Evolutionary conservation across 2,888 invertebrate species (phyloP).

Genomic region (Drosophila picticornis): DNA sequence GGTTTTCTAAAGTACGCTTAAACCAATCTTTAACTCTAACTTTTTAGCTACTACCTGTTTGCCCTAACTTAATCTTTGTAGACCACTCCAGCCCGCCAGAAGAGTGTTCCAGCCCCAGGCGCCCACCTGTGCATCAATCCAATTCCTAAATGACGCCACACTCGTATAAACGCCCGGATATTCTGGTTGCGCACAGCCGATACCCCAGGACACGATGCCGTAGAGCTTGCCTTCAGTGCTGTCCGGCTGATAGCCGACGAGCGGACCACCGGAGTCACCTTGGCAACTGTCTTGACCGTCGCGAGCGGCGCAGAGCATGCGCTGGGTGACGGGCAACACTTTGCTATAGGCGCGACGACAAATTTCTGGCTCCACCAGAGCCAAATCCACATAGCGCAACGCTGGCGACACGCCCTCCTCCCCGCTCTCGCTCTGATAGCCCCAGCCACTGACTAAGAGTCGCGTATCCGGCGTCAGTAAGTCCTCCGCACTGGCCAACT

Average conservation of each 20-base stretch:
- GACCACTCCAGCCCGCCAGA: conserved; percentile 60
- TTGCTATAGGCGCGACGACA: conserved; percentile 69
- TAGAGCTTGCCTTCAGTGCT: conserved; percentile 58
- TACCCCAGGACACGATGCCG: conserved; percentile 81
- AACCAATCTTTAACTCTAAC: background rate
- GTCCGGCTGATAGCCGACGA: conserved; percentile 63
- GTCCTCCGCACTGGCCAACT: conserved; percentile 57
- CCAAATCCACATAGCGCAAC: conserved; percentile 72
- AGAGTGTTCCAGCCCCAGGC: conserved; percentile 70
- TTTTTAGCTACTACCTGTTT: background rate
- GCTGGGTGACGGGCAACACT: conserved; percentile 69
- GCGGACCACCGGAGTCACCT: conserved; percentile 82
- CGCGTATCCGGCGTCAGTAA: conserved; percentile 38
- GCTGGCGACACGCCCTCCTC: conserved; percentile 55
- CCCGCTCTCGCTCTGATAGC: conserved; percentile 67
- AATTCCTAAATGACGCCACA: conserved; percentile 68
- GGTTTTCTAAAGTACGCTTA: background rate
- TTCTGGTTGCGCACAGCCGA: conserved; percentile 76
- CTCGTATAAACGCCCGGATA: conserved; percentile 80
- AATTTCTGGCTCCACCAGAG: conserved; percentile 48
- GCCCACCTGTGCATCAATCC: conserved; percentile 75
- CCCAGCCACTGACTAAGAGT: conserved; percentile 80
- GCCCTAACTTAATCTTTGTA: conserved; percentile 35
- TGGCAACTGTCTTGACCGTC: conserved; percentile 81
- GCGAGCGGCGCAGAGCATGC: conserved; percentile 80